phyloP scores from a whole-genome alignment of 2,888 invertebrate genomes.

The Leptopterna dolabrata region DNA sequence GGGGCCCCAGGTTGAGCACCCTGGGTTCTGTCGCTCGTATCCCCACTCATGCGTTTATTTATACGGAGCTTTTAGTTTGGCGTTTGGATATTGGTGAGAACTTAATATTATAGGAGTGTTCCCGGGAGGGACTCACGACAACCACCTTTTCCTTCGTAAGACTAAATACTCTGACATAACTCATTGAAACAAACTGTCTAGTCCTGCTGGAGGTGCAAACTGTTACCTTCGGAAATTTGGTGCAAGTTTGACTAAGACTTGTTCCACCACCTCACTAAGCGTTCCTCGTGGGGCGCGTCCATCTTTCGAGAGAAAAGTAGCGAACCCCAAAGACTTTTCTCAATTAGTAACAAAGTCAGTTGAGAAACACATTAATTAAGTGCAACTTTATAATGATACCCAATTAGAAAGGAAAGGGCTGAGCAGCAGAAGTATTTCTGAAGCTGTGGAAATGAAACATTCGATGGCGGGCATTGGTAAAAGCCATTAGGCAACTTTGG shows the following conservation, averaged over 20 bases:
- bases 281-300: not conserved
- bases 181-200: not conserved
- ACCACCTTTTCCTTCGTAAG: too few relatives aligned
- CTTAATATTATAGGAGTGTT: too few relatives aligned
- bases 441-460: conserved; percentile 44
- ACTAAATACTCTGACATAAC: too few relatives aligned
- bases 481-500: conserved; percentile 53
- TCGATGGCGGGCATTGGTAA: conserved; percentile 40
- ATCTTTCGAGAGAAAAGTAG: conserved; percentile 14
- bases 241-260: not conserved
- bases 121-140: too few relatives aligned
- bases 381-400: conserved; percentile 50
- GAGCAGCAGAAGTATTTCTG: conserved; percentile 39
- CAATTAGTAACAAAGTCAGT: conserved; percentile 52
- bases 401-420: conserved; percentile 40
- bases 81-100: too few relatives aligned
- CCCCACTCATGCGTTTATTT: too few relatives aligned
- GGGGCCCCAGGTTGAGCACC: too few relatives aligned
- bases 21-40: too few relatives aligned
- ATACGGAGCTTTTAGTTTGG: too few relatives aligned
- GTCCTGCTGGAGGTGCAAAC: not conserved
- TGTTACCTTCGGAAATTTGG: conserved; percentile 19
- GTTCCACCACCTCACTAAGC: not conserved
- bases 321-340: conserved; percentile 33
- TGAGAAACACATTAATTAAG: conserved; percentile 42